Base-by-base conservation (phyloP, 2,797 vertebrate species). In the Cichlasoma orientale region DNA sequence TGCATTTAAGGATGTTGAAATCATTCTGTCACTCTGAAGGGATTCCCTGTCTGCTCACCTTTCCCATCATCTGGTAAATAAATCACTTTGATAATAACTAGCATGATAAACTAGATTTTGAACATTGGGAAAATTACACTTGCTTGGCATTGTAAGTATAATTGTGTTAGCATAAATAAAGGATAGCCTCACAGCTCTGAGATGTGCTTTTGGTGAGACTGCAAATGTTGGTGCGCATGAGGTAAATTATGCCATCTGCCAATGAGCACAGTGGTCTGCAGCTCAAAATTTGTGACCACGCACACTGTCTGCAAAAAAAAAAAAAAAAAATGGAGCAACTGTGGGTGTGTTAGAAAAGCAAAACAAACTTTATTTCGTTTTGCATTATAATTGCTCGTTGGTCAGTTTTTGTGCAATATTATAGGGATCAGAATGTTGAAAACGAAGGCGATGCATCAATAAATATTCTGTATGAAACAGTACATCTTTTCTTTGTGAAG, bases 241-340 rank as follows among this genome's bases (percentile, higher is more conserved):
- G 31, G 52, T 27, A 41, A 41, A 55, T 72, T 72, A 55, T 36
- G 21, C 21, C 69, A 55, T 72, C 69, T 55, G 31, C 52, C 31
- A 18, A 72, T 55, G 52, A 38, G 31, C 33, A 38, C 31, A 55
- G 33, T 25, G 68, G 69, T 25, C 52, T 56, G 29, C 23, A 54
- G 50, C 68, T 38, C 69, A 72, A 72, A 72, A 41, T 55, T 55
- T 72, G 63, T 50, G 44, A 68, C 63, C 63, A 68, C 44, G 25
- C 63, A 50, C 63, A 68, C 25, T 68, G 63, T 68, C 44, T 68
- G 44, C 3, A 50, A 68, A 68, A 50, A 44, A 68, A 68, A 68
- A 25, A 2, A 50, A 68, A 68, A 50, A 44, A 68, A 68, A 68
- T 31, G 63, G 25, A 50, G 44, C 44, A 68, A 68, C 63, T 68